Evolutionary conservation across 1,140 invertebrate genomes (phyloP), one percentile per base, ranked within the genome.

Genomic region (Micrasema minimum): DNA sequence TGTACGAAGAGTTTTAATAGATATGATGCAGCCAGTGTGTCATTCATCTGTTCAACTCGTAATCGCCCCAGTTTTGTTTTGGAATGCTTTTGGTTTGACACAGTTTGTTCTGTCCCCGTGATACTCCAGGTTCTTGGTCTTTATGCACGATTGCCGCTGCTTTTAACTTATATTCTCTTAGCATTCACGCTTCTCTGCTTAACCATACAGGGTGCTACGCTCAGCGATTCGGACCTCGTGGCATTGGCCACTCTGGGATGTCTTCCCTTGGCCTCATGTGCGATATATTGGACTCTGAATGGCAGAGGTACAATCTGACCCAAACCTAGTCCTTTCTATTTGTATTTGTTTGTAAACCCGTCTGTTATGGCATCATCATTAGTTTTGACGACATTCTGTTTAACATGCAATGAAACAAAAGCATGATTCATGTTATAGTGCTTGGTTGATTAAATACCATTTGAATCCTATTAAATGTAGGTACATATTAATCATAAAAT

Each of bases 211-310:
- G 88, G 82, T 92, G 90, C 86, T 91, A 92, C 86, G 87, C 89
- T 77, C 90, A 91, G 85, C 91, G 90, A 82, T 96, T 89, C 86
- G 94, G 94, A 75, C 93, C 94, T 71, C 92, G 95, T 82, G 95
- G 95, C 72, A 91, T 95, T 82, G 95, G 95, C 77, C 95, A 95
- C 82, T 91, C 93, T 57, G 88, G 91, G 75, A 93, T 93, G 76
- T 92, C 91, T 74, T 86, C 88, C 77, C 82, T 90, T 77, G 89
- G 88, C 71, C 84, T 90, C 76, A 89, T 88, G 83, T 90, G 87
- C 79, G 89, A 90, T 85, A 86, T 89, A 80, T 87, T 82, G 82
- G 88, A 89, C 80, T 67, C 80, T 79, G 88, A 89, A 77, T 87
- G 86, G 84, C 87, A 89, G 83, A 88, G 87, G 87, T 88, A 87